These are phyloP conservation scores for Corynorhinus townsendii DNA, from an alignment of 2,113 vertebrate species.

Conservation along the genomic window DNA sequence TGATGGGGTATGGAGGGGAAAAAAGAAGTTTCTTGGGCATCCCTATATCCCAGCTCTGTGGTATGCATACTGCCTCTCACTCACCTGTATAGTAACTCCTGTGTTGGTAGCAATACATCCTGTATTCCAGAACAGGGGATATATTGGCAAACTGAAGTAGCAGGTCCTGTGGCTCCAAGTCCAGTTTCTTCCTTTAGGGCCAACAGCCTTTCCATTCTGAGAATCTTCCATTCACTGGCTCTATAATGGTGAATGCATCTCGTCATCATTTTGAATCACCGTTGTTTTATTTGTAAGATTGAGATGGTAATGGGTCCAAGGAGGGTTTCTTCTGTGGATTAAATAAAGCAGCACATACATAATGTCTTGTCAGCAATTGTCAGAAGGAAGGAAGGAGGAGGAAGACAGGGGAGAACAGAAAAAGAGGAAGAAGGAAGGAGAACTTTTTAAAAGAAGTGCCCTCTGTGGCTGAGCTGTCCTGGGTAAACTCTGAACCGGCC, in stretches of 20 bases:
- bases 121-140: background rate
- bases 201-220: background rate
- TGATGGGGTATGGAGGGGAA: background rate
- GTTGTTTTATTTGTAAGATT: background rate
- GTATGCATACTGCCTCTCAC: background rate
- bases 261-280: background rate
- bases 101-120: too few relatives aligned
- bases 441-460: background rate
- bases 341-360: background rate
- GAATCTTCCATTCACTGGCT: background rate
- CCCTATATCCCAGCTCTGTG: background rate
- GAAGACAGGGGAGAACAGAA: background rate
- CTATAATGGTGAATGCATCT: background rate
- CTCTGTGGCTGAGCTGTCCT: background rate
- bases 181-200: background rate
- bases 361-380: background rate
- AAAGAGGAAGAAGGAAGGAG: background rate
- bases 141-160: background rate
- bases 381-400: background rate
- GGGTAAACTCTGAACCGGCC: fast-evolving
- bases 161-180: background rate
- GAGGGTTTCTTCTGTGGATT: background rate
- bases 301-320: background rate
- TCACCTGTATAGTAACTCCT: background rate
- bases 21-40: background rate